Evolutionary conservation across 1,140 invertebrate genomes (phyloP).

Genomic region (Ptiloglossa arizonensis): DNA sequence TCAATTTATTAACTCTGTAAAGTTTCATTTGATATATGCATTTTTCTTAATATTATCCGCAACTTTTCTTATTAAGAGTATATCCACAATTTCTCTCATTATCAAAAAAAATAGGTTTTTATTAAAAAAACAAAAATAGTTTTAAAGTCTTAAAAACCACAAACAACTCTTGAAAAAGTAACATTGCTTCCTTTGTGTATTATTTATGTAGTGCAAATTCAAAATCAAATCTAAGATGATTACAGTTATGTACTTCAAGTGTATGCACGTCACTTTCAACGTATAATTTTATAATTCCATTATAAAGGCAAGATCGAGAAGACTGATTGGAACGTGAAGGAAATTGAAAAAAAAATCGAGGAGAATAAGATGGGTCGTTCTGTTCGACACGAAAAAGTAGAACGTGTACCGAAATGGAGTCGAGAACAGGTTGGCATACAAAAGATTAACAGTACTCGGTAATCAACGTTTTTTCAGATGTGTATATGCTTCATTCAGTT

Average conservation of each 20-base stretch:
- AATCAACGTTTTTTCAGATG: constrained; percentile 56
- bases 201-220: too few species aligned
- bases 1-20: too few species aligned
- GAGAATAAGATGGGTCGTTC: constrained; percentile 90
- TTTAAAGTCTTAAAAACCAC: too few species aligned
- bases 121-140: too few species aligned
- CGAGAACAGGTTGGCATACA: constrained; percentile 85
- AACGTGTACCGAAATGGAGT: constrained; percentile 95
- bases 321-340: constrained; percentile 95
- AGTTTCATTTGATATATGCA: too few species aligned
- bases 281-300: constrained; percentile 16
- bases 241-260: background rate
- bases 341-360: constrained; percentile 94
- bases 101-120: too few species aligned
- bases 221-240: background rate
- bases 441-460: constrained; percentile 78
- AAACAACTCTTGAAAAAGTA: too few species aligned
- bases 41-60: too few species aligned
- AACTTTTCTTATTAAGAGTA: too few species aligned
- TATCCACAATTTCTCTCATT: too few species aligned
- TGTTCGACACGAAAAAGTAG: constrained; percentile 85
- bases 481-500: constrained; percentile 84
- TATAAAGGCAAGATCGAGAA: constrained; percentile 90
- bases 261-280: background rate
- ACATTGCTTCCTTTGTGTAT: too few species aligned